phyloP scores from a whole-genome alignment of 2,797 vertebrate species.

The Acridotheres tristis region DNA sequence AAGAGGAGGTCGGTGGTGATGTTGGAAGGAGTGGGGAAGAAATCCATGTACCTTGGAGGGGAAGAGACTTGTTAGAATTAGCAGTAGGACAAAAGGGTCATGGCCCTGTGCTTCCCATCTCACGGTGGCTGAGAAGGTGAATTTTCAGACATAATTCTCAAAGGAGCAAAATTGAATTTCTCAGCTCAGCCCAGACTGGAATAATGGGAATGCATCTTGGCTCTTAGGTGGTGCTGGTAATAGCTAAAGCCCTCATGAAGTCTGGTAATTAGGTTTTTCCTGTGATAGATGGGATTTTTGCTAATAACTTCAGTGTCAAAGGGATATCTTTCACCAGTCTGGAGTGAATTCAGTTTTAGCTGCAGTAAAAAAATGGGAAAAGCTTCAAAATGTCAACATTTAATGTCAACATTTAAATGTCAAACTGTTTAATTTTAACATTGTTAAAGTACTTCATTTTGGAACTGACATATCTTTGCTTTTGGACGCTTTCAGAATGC shows the following conservation, averaged over 20 bases:
- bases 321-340: not conserved
- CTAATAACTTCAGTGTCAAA: slow-evolving; percentile 8
- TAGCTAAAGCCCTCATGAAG: slow-evolving; percentile 1
- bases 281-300: slow-evolving; percentile 26
- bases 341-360: slow-evolving; percentile 11
- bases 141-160: not conserved
- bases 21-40: slow-evolving; percentile 92
- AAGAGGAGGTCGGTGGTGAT: slow-evolving; percentile 90
- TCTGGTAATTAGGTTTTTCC: slow-evolving; percentile 19
- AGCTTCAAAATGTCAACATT: not conserved
- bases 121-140: not conserved
- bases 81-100: not conserved
- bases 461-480: not conserved
- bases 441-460: slow-evolving; percentile 23
- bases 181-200: not conserved
- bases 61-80: not conserved
- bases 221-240: not conserved
- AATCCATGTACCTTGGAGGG: slow-evolving; percentile 92
- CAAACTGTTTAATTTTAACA: slow-evolving; percentile 14
- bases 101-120: not conserved
- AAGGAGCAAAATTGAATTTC: slow-evolving; percentile 16
- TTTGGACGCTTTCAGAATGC: not conserved
- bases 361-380: not conserved
- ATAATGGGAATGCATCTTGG: not conserved
- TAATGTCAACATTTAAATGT: slow-evolving; percentile 4